A percentile compares a stretch with the other conserved stretches of the same genome.
Conservation (phyloP, 1,140 invertebrate genomes). For the Bombyx mori region DNA sequence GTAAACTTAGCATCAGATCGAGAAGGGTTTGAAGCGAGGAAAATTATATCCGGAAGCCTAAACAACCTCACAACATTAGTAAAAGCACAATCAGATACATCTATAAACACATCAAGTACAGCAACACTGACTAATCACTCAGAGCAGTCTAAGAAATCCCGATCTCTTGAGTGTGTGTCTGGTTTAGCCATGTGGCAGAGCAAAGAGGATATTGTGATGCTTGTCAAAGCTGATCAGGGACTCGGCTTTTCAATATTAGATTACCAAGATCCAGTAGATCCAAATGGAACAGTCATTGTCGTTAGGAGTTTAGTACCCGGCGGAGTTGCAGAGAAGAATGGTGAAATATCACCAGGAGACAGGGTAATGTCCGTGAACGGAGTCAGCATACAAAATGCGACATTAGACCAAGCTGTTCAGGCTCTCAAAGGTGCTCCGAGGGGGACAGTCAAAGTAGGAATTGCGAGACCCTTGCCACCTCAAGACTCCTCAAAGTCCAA, state of each 20-base stretch:
- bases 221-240: slow-evolving; percentile 91
- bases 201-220: slow-evolving; percentile 88
- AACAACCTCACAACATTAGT: slow-evolving; percentile 81
- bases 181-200: slow-evolving; percentile 94
- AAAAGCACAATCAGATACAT: slow-evolving; percentile 92
- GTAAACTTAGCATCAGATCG: slow-evolving; percentile 84
- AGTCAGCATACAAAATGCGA: slow-evolving; percentile 87
- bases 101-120: slow-evolving; percentile 82
- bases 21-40: slow-evolving; percentile 83
- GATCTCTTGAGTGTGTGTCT: slow-evolving; percentile 93
- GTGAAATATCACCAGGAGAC: slow-evolving; percentile 92
- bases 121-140: slow-evolving; percentile 77
- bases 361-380: slow-evolving; percentile 91
- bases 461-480: slow-evolving; percentile 57
- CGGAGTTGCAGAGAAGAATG: slow-evolving; percentile 90
- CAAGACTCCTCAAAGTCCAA: slow-evolving; percentile 54
- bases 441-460: slow-evolving; percentile 86
- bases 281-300: slow-evolving; percentile 92
- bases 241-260: slow-evolving; percentile 96
- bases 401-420: slow-evolving; percentile 91
- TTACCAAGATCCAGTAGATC: slow-evolving; percentile 92
- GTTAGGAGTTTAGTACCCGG: slow-evolving; percentile 94
- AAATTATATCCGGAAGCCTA: slow-evolving; percentile 82
- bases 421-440: slow-evolving; percentile 88
- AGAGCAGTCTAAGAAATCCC: slow-evolving; percentile 82